phyloP scores from a whole-genome alignment of 1,140 invertebrate species.

The Brachionus manjavacas region DNA sequence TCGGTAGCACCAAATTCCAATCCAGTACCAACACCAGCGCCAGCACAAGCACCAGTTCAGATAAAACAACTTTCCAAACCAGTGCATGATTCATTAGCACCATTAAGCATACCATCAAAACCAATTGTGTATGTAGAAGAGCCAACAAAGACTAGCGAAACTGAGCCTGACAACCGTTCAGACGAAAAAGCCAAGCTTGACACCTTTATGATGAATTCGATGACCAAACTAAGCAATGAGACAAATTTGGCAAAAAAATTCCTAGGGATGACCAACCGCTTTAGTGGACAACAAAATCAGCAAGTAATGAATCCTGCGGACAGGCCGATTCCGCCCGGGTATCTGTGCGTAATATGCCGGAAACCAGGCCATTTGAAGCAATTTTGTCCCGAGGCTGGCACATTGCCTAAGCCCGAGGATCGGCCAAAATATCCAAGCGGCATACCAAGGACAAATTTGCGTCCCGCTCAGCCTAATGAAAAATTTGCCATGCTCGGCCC shows the following conservation, averaged over 20 bases:
- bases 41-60: not conserved
- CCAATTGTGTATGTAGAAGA: slow-evolving; percentile 16
- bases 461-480: slow-evolving; percentile 23
- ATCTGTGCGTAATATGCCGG: not conserved
- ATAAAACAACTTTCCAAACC: not conserved
- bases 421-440: slow-evolving; percentile 24
- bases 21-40: not conserved
- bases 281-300: not conserved
- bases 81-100: not conserved
- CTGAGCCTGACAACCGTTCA: not conserved
- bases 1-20: not conserved
- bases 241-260: slow-evolving; percentile 4
- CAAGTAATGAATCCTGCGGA: not conserved
- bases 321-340: not conserved
- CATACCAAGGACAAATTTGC: slow-evolving; percentile 26
- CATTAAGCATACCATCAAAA: slow-evolving; percentile 9
- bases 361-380: slow-evolving; percentile 26
- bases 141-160: not conserved
- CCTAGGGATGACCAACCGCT: not conserved
- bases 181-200: slow-evolving; percentile 35
- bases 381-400: slow-evolving; percentile 31
- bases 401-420: not conserved
- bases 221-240: not conserved
- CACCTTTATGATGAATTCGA: slow-evolving; percentile 25
- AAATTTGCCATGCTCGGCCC: slow-evolving; percentile 35